Conservation (phyloP, 37 sponge, comb jelly and placozoan species). For the Bolinopsis microptera region DNA sequence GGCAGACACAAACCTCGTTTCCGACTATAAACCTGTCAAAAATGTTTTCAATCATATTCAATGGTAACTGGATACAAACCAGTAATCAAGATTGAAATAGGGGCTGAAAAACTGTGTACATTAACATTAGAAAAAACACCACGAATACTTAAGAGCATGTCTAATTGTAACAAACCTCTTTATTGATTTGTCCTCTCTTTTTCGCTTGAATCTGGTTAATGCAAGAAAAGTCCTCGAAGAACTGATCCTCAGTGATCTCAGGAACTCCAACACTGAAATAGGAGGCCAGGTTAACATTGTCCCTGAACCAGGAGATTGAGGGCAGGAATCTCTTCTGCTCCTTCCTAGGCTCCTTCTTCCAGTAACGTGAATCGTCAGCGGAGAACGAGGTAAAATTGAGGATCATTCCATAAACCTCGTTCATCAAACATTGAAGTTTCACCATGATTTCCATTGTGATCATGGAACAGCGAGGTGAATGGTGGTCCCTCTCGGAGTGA, state of each 20-base stretch:
- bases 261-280: slow-evolving; percentile 63
- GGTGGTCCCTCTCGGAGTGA: not conserved
- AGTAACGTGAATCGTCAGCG: not conserved
- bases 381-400: not conserved
- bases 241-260: slow-evolving; percentile 63
- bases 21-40: slow-evolving; percentile 8
- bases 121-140: no score
- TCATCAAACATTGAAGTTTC: slow-evolving; percentile 2
- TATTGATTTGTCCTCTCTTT: slow-evolving; percentile 35
- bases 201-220: slow-evolving; percentile 19
- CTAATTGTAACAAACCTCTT: no score
- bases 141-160: no score
- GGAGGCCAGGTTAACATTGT: not conserved
- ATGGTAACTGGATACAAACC: no score
- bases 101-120: no score
- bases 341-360: not conserved
- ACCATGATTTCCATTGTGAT: not conserved
- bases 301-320: not conserved
- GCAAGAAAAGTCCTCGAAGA: slow-evolving; percentile 47
- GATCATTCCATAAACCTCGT: not conserved
- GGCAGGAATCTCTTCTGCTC: not conserved
- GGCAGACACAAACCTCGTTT: slow-evolving; percentile 8
- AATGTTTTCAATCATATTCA: no score
- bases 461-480: not conserved
- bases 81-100: no score